Evolutionary conservation across 2,797 vertebrate genomes (phyloP).

Genomic region (Fistularia tabacaria): DNA sequence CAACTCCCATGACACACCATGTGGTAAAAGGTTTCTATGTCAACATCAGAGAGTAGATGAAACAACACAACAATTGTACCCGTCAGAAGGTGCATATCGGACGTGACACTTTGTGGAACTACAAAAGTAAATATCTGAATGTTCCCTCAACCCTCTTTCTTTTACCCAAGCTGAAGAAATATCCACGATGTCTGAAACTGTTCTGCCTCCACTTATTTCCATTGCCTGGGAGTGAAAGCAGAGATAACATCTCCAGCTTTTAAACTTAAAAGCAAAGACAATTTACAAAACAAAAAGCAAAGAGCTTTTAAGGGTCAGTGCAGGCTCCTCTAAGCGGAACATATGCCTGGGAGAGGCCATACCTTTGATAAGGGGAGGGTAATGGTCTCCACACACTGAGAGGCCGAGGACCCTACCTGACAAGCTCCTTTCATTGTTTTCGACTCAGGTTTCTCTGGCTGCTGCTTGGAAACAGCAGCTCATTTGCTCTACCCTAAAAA

Average conservation of each 20-base stretch:
- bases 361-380: constrained; percentile 77
- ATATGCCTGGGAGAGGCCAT: constrained; percentile 76
- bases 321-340: constrained; percentile 79
- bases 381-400: constrained; percentile 71
- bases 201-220: constrained; percentile 68
- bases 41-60: constrained; percentile 66
- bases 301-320: constrained; percentile 82
- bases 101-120: constrained; percentile 64
- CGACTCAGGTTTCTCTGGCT: constrained; percentile 72
- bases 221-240: constrained; percentile 52
- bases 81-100: constrained; percentile 64
- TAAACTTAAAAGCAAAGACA: constrained; percentile 82
- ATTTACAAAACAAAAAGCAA: constrained; percentile 85
- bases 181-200: constrained; percentile 45
- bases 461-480: constrained; percentile 70
- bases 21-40: constrained; percentile 74
- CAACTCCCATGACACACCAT: constrained; percentile 51
- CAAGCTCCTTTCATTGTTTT: constrained; percentile 76
- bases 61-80: constrained; percentile 69
- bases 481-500: constrained; percentile 63
- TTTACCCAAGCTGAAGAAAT: constrained; percentile 7
- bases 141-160: constrained; percentile 14
- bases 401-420: constrained; percentile 72
- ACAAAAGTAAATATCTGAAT: constrained; percentile 63
- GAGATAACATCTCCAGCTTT: constrained; percentile 79